Evolutionary conservation across 2,888 invertebrate species (phyloP).

Genomic region (Lepidonotus clava): DNA sequence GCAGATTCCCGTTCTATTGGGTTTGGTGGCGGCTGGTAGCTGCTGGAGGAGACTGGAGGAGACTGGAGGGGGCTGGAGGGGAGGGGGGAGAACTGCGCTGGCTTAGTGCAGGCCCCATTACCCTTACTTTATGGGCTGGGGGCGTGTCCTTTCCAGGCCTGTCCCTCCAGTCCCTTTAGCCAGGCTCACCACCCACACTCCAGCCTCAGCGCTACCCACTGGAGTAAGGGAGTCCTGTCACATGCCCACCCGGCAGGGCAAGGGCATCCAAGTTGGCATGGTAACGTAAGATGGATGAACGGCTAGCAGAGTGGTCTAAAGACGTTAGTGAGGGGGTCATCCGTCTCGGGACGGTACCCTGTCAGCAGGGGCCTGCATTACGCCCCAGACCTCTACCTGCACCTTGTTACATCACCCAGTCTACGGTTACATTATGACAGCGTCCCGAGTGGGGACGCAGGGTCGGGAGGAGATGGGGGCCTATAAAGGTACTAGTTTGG

Average conservation of each 20-base stretch:
- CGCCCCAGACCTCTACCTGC: not conserved
- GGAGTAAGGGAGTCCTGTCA: not conserved
- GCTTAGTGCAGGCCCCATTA: conserved; percentile 11
- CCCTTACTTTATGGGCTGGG: not conserved
- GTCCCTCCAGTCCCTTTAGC: not conserved
- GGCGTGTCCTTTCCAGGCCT: not conserved
- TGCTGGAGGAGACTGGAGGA: not conserved
- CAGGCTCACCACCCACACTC: not conserved
- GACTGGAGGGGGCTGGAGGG: not conserved
- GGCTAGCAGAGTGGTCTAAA: conserved; percentile 2
- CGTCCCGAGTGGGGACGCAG: too few species aligned
- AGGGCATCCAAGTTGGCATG: conserved; percentile 8
- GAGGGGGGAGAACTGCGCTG: not conserved
- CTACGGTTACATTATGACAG: too few species aligned
- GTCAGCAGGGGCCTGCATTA: conserved; percentile 7
- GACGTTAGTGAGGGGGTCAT: conserved; percentile 6
- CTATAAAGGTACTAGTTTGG: too few species aligned
- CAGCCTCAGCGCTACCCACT: not conserved
- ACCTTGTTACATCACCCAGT: not conserved
- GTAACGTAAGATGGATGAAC: conserved; percentile 2
- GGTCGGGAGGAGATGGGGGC: too few species aligned
- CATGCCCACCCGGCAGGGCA: not conserved
- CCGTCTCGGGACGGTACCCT: not conserved
- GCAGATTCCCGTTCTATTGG: not conserved
- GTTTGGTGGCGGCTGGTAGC: not conserved